Evolutionary conservation across 1,140 invertebrate genomes (phyloP).

Genomic region (Colletes gigas): DNA sequence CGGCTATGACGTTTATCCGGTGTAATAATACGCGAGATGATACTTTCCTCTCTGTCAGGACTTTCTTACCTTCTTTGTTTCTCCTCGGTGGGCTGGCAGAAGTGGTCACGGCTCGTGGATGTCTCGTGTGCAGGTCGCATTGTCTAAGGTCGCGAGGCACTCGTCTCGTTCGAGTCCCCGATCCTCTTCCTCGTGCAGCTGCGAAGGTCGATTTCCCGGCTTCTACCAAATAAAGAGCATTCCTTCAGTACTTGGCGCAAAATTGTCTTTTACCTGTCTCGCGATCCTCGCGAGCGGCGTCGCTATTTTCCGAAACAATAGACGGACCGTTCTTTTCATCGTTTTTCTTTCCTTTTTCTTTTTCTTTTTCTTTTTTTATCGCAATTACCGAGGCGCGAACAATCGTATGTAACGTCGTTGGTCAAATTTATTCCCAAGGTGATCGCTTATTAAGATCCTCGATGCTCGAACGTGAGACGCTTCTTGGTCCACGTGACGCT

Average conservation of each 20-base stretch:
- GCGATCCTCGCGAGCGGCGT: not conserved
- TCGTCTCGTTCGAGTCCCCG: slow-evolving; percentile 13
- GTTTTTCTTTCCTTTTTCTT: not conserved
- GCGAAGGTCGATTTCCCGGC: slow-evolving; percentile 22
- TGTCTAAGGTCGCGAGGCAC: slow-evolving; percentile 44
- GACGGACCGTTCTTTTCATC: not conserved
- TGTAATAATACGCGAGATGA: slow-evolving; percentile 25
- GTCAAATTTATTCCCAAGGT: slow-evolving; percentile 1
- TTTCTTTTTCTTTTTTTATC: not conserved
- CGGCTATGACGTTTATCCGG: slow-evolving; percentile 26
- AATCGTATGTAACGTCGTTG: not conserved
- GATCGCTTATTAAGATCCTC: slow-evolving; percentile 10
- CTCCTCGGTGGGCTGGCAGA: not conserved
- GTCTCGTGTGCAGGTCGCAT: slow-evolving; percentile 28
- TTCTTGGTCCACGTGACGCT: slow-evolving; percentile 10
- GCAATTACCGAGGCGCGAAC: not conserved
- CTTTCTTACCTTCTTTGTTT: slow-evolving; percentile 32
- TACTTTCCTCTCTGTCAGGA: slow-evolving; percentile 12
- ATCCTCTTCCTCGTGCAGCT: slow-evolving; percentile 6
- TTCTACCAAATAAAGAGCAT: slow-evolving; percentile 27
- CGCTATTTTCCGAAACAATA: not conserved
- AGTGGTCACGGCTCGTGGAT: slow-evolving; percentile 42
- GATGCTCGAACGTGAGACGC: not conserved
- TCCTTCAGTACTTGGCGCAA: not conserved
- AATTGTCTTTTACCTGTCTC: no score